Percentiles rank a stretch among this genome's conserved stretches.
Evolutionary conservation across 2,797 vertebrate species (phyloP).

Genomic region (Parauchenoglanis ngamensis): DNA sequence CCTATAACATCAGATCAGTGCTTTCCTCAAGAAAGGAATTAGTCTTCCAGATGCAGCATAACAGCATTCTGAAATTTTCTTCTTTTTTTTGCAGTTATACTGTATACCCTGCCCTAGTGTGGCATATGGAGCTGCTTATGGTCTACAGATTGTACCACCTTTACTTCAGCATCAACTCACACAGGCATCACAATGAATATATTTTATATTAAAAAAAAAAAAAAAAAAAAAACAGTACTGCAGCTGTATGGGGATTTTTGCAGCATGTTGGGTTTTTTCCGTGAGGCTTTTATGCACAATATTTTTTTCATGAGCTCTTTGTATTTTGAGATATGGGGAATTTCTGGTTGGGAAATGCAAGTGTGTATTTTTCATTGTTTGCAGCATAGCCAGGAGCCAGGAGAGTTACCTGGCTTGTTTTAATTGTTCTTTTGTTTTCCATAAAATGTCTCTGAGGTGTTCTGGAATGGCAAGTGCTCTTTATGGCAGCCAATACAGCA

Average conservation of each 20-base stretch:
- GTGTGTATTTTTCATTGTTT: neutral
- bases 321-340: neutral
- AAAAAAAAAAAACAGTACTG: neutral
- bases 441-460: neutral
- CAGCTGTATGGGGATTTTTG: neutral
- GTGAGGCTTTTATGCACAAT: neutral
- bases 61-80: neutral
- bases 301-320: neutral
- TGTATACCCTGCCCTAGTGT: neutral
- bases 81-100: neutral
- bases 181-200: slow-evolving; percentile 9
- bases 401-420: neutral
- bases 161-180: slow-evolving; percentile 12
- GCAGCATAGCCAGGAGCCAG: neutral
- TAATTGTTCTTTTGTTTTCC: slow-evolving; percentile 3
- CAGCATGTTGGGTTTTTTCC: neutral
- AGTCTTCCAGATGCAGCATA: neutral
- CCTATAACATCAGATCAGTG: neutral
- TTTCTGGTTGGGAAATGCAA: slow-evolving; percentile 5
- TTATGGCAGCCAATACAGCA: neutral
- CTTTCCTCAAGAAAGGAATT: neutral
- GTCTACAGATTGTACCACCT: slow-evolving; percentile 22
- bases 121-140: slow-evolving; percentile 1
- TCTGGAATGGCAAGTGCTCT: neutral
- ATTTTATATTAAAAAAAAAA: neutral